These are phyloP conservation scores for Maniola jurtina DNA, from an alignment of 1,140 invertebrate genomes.

Conservation along the genomic window DNA sequence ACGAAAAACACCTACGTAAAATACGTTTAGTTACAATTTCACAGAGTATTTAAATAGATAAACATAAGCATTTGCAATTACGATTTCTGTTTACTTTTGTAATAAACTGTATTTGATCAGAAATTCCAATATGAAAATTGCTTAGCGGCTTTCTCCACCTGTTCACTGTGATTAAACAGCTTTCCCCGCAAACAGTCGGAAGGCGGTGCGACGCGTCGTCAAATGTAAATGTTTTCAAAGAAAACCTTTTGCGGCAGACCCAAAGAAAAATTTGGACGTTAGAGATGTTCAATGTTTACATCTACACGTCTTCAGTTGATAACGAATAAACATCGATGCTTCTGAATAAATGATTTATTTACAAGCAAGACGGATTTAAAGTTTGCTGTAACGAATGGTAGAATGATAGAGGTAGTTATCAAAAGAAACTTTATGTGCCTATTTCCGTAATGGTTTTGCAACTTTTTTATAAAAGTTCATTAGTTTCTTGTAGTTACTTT, in stretches of 20 bases:
- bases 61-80: constrained; percentile 3
- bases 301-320: constrained; percentile 10
- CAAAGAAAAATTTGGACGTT: constrained; percentile 59
- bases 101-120: constrained; percentile 25
- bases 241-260: constrained; percentile 58
- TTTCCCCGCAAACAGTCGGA: constrained; percentile 53
- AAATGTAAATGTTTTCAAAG: constrained; percentile 68
- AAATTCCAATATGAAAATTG: constrained; percentile 65
- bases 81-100: constrained; percentile 19
- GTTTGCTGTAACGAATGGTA: neutral
- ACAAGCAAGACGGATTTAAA: constrained; percentile 11
- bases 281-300: constrained; percentile 33
- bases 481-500: neutral
- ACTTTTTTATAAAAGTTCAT: neutral
- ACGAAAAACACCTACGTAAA: neutral
- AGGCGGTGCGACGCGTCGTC: constrained; percentile 40
- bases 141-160: constrained; percentile 59
- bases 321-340: constrained; percentile 29
- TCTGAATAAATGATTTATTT: constrained; percentile 15
- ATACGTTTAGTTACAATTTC: constrained; percentile 2
- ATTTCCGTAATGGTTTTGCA: neutral
- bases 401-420: neutral
- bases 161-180: constrained; percentile 73
- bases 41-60: neutral
- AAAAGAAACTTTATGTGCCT: neutral